Evolutionary conservation across 2,113 vertebrate species (phyloP), one percentile per base, ranked within the genome.

Genomic region (Triplophysa rosa): DNA sequence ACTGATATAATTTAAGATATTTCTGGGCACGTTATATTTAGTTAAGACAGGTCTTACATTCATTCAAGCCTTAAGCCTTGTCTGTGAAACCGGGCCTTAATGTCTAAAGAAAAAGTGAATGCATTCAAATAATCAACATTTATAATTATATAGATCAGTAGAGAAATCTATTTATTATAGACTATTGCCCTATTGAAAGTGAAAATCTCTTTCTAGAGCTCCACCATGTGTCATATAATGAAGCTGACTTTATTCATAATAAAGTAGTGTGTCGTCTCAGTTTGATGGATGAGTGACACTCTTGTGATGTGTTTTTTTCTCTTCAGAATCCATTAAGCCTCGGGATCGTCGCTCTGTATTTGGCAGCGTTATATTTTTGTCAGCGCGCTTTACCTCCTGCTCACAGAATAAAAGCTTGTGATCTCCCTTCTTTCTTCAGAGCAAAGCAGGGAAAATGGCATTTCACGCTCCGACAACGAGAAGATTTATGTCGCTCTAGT

Each of bases 401-500:
- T 80, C 81, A 65, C 58, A 61, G 61, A 80, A 69, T 81, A 77
- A 63, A 37, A 58, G 67, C 1, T 59, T 80, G 67, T 77, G 77
- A 77, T 64, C 29, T 75, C 64, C 63, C 33, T 37, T 75, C 49
- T 70, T 59, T n/a, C 59, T 76, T 67, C 69, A 67, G 62, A 11
- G 37, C 67, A 78, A 21, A 71, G 59, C 68, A 16, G 70, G 33
- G 33, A 54, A 73, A 54, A 13, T n/a, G n/a, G 42, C 24, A 68
- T 83, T 42, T 78, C 63, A 58, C 24, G 24, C 37, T 52, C 59
- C 49, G 67, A 21, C 59, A 49, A 33, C 16, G 75, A 67, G 64
- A 52, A 72, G 47, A 72, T 19, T 52, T 54, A 82, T 65, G 70
- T n/a, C 29, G 54, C 40, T 59, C 29, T 42, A 24, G 54, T 73